These are phyloP conservation scores for Itoplectis maculator DNA, from an alignment of 2,888 invertebrate genomes.

Conservation along the genomic window DNA sequence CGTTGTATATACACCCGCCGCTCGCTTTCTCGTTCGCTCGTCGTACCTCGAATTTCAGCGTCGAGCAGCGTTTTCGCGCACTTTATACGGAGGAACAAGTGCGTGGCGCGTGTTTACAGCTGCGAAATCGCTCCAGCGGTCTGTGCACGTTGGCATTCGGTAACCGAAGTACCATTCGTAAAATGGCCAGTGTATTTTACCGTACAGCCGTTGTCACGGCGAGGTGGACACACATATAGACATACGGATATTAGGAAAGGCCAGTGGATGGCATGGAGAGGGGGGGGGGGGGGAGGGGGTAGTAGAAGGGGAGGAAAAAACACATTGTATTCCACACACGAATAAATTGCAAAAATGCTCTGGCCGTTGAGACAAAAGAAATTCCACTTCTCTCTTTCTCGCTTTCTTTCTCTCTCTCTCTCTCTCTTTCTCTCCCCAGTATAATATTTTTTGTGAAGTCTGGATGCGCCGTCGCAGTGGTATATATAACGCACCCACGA, in stretches of 20 bases:
- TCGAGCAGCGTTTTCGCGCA: slow-evolving; percentile 1
- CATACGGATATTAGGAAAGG: not conserved
- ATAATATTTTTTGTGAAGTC: not conserved
- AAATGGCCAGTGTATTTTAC: slow-evolving; percentile 9
- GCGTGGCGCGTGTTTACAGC: slow-evolving; percentile 13
- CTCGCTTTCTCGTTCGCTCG: not conserved
- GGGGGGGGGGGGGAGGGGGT: not conserved
- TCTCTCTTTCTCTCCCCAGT: not conserved
- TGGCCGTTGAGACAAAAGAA: slow-evolving; percentile 13
- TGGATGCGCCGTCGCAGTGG: not conserved
- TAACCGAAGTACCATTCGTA: slow-evolving; percentile 23
- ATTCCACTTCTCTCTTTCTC: too few relatives aligned
- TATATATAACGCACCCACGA: not conserved
- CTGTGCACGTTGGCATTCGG: not conserved
- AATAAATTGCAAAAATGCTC: slow-evolving; percentile 24
- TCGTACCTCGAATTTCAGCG: slow-evolving; percentile 7
- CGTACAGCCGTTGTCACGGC: not conserved
- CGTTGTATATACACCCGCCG: not conserved
- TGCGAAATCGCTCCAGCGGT: slow-evolving; percentile 24
- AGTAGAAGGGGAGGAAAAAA: not conserved
- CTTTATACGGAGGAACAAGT: not conserved
- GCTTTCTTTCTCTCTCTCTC: too few relatives aligned
- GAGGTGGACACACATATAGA: not conserved
- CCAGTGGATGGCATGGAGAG: not conserved
- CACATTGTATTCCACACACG: not conserved